Conservation (phyloP, 2,888 invertebrate genomes). For the Scrobipalpa costella region DNA sequence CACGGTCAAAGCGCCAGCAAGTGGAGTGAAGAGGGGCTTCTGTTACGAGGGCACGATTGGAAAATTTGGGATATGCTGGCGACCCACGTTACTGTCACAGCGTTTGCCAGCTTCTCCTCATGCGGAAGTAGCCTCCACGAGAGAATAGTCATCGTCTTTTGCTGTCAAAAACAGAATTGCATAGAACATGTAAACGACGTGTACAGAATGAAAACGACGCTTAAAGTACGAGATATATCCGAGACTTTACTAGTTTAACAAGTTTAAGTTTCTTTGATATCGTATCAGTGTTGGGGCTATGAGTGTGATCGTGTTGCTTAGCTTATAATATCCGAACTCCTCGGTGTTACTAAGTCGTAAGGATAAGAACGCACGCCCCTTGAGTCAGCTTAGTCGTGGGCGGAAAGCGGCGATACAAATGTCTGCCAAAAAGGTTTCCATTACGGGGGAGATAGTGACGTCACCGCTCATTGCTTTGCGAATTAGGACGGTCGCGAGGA, state of each 20-base stretch:
- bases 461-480: constrained; percentile 12
- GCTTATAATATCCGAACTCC: constrained; percentile 12
- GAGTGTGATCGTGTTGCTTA: too few species aligned
- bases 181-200: background rate
- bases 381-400: background rate
- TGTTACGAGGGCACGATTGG: constrained; percentile 41
- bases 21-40: constrained; percentile 50
- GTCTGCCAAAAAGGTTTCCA: constrained; percentile 16
- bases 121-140: background rate
- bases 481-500: constrained; percentile 5
- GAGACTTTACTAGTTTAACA: constrained; percentile 1
- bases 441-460: constrained; percentile 9
- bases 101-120: constrained; percentile 27
- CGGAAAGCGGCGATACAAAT: constrained; percentile 13
- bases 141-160: background rate
- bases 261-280: background rate
- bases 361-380: background rate
- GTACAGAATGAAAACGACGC: background rate
- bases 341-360: background rate
- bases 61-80: constrained; percentile 38
- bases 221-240: background rate
- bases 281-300: constrained; percentile 1
- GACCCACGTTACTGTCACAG: constrained; percentile 36
- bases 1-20: constrained; percentile 45
- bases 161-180: background rate